Conservation (phyloP, 64 coral and sea anemone species). For the Montipora capricornis region DNA sequence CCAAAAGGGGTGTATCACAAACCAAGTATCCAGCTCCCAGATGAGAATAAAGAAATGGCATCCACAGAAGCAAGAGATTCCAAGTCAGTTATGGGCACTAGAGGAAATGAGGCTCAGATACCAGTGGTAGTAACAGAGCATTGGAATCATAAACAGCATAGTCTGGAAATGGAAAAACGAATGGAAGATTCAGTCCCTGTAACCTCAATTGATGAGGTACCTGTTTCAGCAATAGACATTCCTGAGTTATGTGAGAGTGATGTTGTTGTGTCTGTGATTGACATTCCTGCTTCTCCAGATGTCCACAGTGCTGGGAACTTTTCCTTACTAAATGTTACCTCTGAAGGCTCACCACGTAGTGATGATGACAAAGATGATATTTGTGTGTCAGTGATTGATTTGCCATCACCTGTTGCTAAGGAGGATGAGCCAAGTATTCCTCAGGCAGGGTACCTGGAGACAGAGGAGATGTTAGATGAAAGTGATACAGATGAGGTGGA, state of each 20-base stretch:
- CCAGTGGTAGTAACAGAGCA: not conserved
- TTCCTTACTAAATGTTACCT: not conserved
- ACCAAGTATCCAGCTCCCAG: not conserved
- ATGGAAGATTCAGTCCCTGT: conserved; percentile 17
- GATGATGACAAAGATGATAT: conserved; percentile 71
- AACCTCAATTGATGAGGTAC: conserved; percentile 47
- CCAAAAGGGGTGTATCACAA: conserved; percentile 36
- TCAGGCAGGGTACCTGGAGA: conserved; percentile 26
- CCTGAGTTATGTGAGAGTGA: conserved; percentile 67
- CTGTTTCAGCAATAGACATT: conserved; percentile 89
- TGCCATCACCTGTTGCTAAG: conserved; percentile 9
- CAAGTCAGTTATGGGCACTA: not conserved
- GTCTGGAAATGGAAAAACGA: not conserved
- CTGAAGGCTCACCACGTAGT: not conserved
- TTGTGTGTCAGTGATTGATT: conserved; percentile 58
- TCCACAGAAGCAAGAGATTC: not conserved
- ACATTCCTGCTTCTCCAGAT: conserved; percentile 56
- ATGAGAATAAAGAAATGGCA: not conserved
- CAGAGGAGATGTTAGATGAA: conserved; percentile 38
- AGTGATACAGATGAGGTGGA: conserved; percentile 67
- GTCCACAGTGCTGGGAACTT: conserved; percentile 10
- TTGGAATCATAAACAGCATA: conserved; percentile 49
- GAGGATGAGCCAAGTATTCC: not conserved
- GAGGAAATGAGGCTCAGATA: not conserved
- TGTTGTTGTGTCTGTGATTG: conserved; percentile 69